Percentiles rank a stretch among this genome's conserved stretches.
These are phyloP conservation scores for Diorhabda carinulata DNA, from an alignment of 1,140 invertebrate species.

Conservation along the genomic window DNA sequence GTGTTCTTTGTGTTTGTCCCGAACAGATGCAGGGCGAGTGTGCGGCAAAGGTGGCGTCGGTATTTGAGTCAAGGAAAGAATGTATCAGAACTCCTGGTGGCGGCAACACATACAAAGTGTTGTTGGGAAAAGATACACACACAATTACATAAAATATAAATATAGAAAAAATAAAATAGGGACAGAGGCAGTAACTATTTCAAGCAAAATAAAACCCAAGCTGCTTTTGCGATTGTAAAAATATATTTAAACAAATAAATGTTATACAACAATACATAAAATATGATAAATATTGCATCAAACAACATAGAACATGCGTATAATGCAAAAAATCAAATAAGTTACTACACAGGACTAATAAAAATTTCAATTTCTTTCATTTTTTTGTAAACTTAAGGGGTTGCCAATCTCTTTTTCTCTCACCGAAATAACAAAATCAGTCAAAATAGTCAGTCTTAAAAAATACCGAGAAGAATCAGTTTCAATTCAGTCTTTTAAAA, in stretches of 20 bases:
- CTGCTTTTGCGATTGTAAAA: slow-evolving; percentile 49
- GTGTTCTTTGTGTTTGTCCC: slow-evolving; percentile 17
- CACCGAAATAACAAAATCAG: slow-evolving; percentile 36
- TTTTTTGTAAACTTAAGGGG: slow-evolving; percentile 29
- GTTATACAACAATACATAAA: slow-evolving; percentile 48
- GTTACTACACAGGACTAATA: slow-evolving; percentile 44
- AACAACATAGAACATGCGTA: slow-evolving; percentile 47
- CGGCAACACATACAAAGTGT: slow-evolving; percentile 40
- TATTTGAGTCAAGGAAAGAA: slow-evolving; percentile 17
- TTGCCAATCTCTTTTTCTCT: slow-evolving; percentile 38
- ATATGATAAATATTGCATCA: slow-evolving; percentile 49
- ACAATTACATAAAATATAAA: slow-evolving; percentile 24
- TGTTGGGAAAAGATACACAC: slow-evolving; percentile 28
- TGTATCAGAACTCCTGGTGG: slow-evolving; percentile 34
- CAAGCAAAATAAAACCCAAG: slow-evolving; percentile 49
- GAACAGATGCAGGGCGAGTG: slow-evolving; percentile 23
- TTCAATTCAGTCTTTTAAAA: slow-evolving; percentile 45
- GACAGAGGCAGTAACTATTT: slow-evolving; percentile 31
- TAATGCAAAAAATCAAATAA: slow-evolving; percentile 43
- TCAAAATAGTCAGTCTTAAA: slow-evolving; percentile 45
- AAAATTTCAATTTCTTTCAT: slow-evolving; percentile 22
- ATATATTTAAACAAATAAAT: slow-evolving; percentile 51
- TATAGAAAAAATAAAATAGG: slow-evolving; percentile 5
- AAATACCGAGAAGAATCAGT: slow-evolving; percentile 39
- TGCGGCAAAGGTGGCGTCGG: slow-evolving; percentile 32